phyloP scores from a whole-genome alignment of 2,888 invertebrate species.

The Drosophila leonis region DNA sequence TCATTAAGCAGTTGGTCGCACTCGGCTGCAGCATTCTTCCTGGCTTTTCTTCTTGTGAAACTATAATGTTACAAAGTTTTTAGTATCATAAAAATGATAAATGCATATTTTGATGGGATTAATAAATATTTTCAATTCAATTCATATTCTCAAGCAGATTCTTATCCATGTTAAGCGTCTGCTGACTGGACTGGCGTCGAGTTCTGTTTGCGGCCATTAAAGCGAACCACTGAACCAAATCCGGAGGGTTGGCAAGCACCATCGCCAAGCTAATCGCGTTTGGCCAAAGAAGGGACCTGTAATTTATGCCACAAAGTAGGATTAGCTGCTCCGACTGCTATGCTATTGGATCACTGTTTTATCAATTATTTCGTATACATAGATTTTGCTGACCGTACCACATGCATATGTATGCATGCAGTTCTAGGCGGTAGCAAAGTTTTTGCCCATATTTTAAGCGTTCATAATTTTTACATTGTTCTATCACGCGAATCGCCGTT shows the following conservation, averaged over 20 bases:
- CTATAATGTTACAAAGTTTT: no score
- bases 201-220: slow-evolving; percentile 3
- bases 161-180: no score
- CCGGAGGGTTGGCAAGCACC: not conserved
- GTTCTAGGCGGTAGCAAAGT: slow-evolving; percentile 36
- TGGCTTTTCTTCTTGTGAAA: no score
- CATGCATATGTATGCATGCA: slow-evolving; percentile 65
- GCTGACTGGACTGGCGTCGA: not conserved
- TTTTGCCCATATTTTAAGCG: slow-evolving; percentile 9
- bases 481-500: slow-evolving; percentile 80
- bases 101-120: not conserved
- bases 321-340: not conserved
- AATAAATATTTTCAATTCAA: not conserved
- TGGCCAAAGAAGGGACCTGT: not conserved
- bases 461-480: slow-evolving; percentile 74
- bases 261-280: slow-evolving; percentile 5
- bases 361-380: slow-evolving; percentile 62
- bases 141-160: not conserved
- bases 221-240: slow-evolving; percentile 11
- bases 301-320: slow-evolving; percentile 1
- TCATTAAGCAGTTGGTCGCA: no score
- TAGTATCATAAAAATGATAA: not conserved
- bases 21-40: no score
- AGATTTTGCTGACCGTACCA: slow-evolving; percentile 30
- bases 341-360: slow-evolving; percentile 39